phyloP scores from a whole-genome alignment of 2,888 invertebrate species.

The Yponomeuta sedellus region DNA sequence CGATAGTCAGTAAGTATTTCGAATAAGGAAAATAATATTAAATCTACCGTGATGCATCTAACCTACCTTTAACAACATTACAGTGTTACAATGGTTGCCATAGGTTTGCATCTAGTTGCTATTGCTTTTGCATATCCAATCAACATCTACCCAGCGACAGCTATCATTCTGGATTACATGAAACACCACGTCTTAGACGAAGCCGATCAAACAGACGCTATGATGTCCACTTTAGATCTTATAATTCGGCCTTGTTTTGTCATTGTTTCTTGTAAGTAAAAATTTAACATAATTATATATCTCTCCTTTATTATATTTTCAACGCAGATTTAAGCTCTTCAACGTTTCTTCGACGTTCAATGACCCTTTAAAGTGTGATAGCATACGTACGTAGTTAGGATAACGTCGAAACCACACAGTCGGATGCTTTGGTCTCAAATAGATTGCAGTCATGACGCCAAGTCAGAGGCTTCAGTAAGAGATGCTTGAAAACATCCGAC shows the following conservation, averaged over 20 bases:
- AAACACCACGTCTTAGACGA: constrained; percentile 25
- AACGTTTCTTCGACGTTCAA: too few species aligned
- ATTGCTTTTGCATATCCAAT: constrained; percentile 43
- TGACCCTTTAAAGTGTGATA: too few species aligned
- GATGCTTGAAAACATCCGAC: too few species aligned
- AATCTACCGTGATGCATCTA: too few species aligned
- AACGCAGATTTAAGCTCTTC: too few species aligned
- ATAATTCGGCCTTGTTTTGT: constrained; percentile 40
- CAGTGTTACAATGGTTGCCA: constrained; percentile 36
- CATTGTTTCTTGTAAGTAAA: constrained; percentile 39
- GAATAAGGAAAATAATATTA: background rate
- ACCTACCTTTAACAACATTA: background rate
- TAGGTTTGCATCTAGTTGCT: constrained; percentile 38
- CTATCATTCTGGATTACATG: constrained; percentile 40
- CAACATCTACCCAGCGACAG: constrained; percentile 46
- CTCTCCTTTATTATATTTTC: background rate
- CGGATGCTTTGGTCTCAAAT: too few species aligned
- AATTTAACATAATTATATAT: background rate
- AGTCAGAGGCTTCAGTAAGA: too few species aligned
- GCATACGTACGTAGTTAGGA: too few species aligned
- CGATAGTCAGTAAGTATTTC: constrained; percentile 29
- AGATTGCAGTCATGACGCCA: too few species aligned
- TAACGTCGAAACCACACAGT: too few species aligned
- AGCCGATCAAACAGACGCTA: constrained; percentile 24
- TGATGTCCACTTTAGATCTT: constrained; percentile 29